Evolutionary conservation across 2,113 vertebrate species (phyloP).

Genomic region (Aspiorhynchus laticeps): DNA sequence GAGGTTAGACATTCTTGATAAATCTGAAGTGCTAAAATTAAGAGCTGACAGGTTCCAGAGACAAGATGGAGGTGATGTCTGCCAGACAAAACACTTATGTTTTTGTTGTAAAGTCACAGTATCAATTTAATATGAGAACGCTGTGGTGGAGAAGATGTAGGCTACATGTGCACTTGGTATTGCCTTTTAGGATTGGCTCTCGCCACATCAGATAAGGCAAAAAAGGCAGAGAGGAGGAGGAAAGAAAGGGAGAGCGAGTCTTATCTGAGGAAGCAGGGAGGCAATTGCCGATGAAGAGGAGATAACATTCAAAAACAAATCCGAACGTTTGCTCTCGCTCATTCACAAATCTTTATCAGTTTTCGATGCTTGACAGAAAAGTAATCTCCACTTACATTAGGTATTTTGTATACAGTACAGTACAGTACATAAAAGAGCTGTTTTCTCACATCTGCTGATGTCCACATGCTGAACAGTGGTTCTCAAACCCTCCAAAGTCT

Average conservation of each 20-base stretch:
- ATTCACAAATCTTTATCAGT: constrained; percentile 34
- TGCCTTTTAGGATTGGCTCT: constrained; percentile 57
- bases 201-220: constrained; percentile 65
- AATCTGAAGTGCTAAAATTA: constrained; percentile 11
- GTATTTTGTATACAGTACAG: neutral
- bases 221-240: constrained; percentile 48
- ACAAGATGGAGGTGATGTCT: constrained; percentile 33
- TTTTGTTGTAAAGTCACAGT: constrained; percentile 59
- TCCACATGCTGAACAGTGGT: neutral
- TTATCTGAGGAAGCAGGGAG: constrained; percentile 71
- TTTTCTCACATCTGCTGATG: neutral
- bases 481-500: neutral
- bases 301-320: constrained; percentile 56
- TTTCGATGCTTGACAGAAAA: neutral
- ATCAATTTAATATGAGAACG: constrained; percentile 14
- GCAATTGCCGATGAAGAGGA: constrained; percentile 67
- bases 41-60: constrained; percentile 35
- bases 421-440: neutral
- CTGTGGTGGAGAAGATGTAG: constrained; percentile 11
- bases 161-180: constrained; percentile 36
- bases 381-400: neutral
- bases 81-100: constrained; percentile 50
- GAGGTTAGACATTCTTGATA: constrained; percentile 16
- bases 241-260: constrained; percentile 57
- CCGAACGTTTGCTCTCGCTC: constrained; percentile 45